A percentile compares a stretch with the other conserved stretches of the same genome.
phyloP scores from a whole-genome alignment of 2,888 invertebrate genomes.

The Cinara cedri region DNA sequence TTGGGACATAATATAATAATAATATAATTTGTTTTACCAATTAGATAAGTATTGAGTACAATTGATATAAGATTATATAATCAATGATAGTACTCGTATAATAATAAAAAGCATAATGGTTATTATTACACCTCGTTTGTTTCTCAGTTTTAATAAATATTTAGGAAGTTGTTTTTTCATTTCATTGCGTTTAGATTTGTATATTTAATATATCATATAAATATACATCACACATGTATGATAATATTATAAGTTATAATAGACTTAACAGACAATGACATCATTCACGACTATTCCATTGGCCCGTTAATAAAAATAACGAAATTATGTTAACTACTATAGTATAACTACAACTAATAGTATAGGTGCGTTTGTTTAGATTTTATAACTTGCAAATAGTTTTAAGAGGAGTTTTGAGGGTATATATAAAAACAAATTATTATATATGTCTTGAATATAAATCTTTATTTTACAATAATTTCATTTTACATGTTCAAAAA shows the following conservation, averaged over 20 bases:
- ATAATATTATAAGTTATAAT: not conserved
- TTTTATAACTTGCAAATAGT: not conserved
- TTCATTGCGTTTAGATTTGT: not conserved
- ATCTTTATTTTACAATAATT: not conserved
- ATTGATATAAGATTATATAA: too few species aligned
- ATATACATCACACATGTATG: too few species aligned
- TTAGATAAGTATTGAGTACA: not conserved
- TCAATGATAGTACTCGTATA: too few species aligned
- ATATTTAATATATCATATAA: too few species aligned
- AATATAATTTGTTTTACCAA: too few species aligned
- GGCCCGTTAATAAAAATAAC: conserved; percentile 6
- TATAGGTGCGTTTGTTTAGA: conserved; percentile 8
- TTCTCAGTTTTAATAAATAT: too few species aligned
- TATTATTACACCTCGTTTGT: too few species aligned
- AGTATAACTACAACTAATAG: too few species aligned
- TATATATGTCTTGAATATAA: not conserved
- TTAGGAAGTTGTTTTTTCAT: not conserved
- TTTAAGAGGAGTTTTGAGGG: not conserved
- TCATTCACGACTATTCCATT: conserved; percentile 24
- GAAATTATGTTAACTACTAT: too few species aligned
- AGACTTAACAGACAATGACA: conserved; percentile 10
- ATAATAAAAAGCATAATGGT: too few species aligned
- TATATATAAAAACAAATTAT: not conserved
- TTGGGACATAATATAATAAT: too few species aligned
- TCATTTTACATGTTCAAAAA: not conserved